phyloP scores from a whole-genome alignment of 2,797 vertebrate species.

The Ptychadena robeensis region DNA sequence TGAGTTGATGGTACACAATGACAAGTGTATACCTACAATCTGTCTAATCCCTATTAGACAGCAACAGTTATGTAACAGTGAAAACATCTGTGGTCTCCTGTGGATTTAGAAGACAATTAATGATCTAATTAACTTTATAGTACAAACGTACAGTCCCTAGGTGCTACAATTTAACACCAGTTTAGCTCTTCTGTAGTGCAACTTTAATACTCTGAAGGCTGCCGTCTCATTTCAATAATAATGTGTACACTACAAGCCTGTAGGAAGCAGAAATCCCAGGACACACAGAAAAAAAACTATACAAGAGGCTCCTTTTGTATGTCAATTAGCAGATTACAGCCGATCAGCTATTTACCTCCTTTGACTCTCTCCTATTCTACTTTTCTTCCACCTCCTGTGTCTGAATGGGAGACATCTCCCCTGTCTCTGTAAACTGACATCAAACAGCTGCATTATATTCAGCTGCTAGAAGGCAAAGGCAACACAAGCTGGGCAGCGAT shows the following conservation, averaged over 20 bases:
- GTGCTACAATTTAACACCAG: conserved; percentile 35
- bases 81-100: conserved; percentile 1
- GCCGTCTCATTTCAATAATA: conserved; percentile 21
- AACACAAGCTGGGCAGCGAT: conserved; percentile 63
- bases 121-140: conserved; percentile 48
- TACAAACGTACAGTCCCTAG: conserved; percentile 5
- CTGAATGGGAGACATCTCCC: conserved; percentile 66
- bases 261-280: neutral
- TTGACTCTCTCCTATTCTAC: conserved; percentile 65
- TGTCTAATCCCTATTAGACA: conserved; percentile 1
- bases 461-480: conserved; percentile 65
- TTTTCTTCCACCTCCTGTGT: conserved; percentile 64
- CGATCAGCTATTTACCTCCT: conserved; percentile 5
- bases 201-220: conserved; percentile 17
- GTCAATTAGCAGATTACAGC: conserved; percentile 17
- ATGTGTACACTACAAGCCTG: neutral
- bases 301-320: neutral
- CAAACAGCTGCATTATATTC: conserved; percentile 74
- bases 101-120: conserved; percentile 34
- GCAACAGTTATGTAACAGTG: neutral
- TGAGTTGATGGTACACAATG: neutral
- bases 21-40: neutral
- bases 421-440: conserved; percentile 69
- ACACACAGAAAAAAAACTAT: neutral
- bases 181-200: conserved; percentile 25